Evolutionary conservation across 2,113 vertebrate species (phyloP).

Genomic region (Seriola aureovittata): DNA sequence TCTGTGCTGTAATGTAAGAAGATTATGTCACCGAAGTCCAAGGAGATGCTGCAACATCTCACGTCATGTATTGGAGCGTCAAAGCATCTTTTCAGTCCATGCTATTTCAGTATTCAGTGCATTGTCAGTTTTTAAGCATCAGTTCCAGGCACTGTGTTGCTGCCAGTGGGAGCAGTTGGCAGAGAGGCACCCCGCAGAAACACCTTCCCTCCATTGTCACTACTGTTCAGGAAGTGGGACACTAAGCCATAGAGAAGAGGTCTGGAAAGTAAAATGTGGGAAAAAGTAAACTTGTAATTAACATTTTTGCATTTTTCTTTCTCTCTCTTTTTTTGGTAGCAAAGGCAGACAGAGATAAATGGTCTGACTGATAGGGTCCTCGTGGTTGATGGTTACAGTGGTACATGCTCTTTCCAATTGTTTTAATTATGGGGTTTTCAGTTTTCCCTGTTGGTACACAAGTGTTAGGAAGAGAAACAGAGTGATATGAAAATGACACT

Average conservation of each 20-base stretch:
- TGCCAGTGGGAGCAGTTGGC: constrained; percentile 18
- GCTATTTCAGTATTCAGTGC: not conserved
- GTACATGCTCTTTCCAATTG: not conserved
- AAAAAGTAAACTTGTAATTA: not conserved
- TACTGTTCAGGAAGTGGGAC: constrained; percentile 87
- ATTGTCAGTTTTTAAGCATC: constrained; percentile 38
- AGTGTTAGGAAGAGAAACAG: not conserved
- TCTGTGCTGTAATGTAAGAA: not conserved
- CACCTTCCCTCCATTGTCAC: constrained; percentile 73
- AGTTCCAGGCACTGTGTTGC: constrained; percentile 30
- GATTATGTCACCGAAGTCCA: not conserved
- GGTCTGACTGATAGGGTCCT: not conserved
- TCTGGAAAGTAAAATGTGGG: constrained; percentile 76
- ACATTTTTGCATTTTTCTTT: not conserved
- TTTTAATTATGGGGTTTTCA: not conserved
- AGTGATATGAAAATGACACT: not conserved
- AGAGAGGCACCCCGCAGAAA: constrained; percentile 77
- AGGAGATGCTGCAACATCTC: not conserved
- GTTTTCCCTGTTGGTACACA: not conserved
- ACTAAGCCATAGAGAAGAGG: constrained; percentile 94
- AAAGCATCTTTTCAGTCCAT: not conserved
- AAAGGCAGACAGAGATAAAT: not conserved
- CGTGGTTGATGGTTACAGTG: not conserved
- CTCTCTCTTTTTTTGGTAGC: not conserved
- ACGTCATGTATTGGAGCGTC: not conserved